Conservation (phyloP, 2,888 invertebrate species). For the Drosophila borborema region DNA sequence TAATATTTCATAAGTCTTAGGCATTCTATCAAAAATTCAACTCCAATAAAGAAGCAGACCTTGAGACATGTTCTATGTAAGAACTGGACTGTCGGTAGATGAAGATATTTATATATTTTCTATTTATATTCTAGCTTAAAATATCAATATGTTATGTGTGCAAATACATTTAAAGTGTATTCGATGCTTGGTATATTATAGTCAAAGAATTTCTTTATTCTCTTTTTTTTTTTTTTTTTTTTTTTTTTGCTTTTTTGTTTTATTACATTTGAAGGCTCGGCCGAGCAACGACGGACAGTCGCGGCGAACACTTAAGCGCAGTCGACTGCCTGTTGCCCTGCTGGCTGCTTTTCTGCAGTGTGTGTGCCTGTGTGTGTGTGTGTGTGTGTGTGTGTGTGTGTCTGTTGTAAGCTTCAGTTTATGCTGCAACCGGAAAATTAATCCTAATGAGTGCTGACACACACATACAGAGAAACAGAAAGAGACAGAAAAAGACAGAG, state of each 20-base stretch:
- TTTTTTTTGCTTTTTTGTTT: slow-evolving; percentile 28
- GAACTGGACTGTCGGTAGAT: too few relatives aligned
- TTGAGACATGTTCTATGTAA: too few relatives aligned
- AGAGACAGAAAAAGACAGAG: slow-evolving; percentile 1
- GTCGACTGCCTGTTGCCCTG: slow-evolving; percentile 36
- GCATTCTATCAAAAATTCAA: too few relatives aligned
- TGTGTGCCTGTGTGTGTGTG: slow-evolving; percentile 34
- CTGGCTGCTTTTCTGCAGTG: background rate
- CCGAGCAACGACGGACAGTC: slow-evolving; percentile 32
- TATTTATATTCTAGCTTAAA: too few relatives aligned
- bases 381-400: slow-evolving; percentile 42
- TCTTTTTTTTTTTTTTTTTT: background rate
- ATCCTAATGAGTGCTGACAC: slow-evolving; percentile 79
- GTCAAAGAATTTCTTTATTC: background rate
- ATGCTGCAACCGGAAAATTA: slow-evolving; percentile 80
- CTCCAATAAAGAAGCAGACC: too few relatives aligned
- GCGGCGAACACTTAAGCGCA: slow-evolving; percentile 61
- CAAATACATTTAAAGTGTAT: slow-evolving; percentile 5
- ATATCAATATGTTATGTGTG: background rate
- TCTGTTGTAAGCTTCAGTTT: slow-evolving; percentile 71
- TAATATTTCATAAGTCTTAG: too few relatives aligned
- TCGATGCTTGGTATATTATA: background rate
- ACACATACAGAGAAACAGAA: slow-evolving; percentile 35
- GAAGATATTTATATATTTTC: too few relatives aligned
- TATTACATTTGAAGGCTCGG: slow-evolving; percentile 70